phyloP scores from a whole-genome alignment of 2,888 invertebrate species.

The Candidula unifasciata region DNA sequence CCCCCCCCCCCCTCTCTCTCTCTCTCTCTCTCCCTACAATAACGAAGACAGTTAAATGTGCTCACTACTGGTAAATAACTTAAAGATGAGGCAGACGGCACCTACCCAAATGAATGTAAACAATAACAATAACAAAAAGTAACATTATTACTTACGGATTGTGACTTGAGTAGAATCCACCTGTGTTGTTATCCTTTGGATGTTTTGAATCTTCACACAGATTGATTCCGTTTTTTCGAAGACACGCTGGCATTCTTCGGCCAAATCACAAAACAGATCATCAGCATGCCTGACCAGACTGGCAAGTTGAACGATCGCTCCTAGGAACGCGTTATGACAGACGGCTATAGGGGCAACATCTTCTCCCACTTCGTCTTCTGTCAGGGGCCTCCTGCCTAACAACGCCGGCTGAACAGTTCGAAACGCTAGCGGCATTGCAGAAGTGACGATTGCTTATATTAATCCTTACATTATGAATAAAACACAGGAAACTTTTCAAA shows the following conservation, averaged over 20 bases:
- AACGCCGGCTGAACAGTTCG: conserved; percentile 65
- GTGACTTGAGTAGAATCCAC: conserved; percentile 69
- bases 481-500: not conserved
- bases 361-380: conserved; percentile 58
- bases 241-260: conserved; percentile 72
- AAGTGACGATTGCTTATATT: not conserved
- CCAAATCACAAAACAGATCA: conserved; percentile 72
- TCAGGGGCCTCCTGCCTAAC: conserved; percentile 63
- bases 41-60: too few relatives aligned
- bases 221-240: conserved; percentile 67
- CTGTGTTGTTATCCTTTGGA: conserved; percentile 57
- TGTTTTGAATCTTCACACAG: conserved; percentile 55
- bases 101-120: too few relatives aligned
- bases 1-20: not conserved
- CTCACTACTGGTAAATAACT: too few relatives aligned
- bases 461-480: conserved; percentile 24
- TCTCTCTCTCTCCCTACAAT: not conserved
- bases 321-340: conserved; percentile 66
- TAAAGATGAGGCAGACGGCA: too few relatives aligned
- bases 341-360: conserved; percentile 61
- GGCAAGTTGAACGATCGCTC: conserved; percentile 70
- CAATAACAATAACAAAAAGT: not conserved
- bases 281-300: conserved; percentile 73
- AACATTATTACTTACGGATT: conserved; percentile 67
- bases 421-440: conserved; percentile 65